These are phyloP conservation scores for Sander lucioperca DNA, from an alignment of 2,113 vertebrate genomes.

Conservation along the genomic window DNA sequence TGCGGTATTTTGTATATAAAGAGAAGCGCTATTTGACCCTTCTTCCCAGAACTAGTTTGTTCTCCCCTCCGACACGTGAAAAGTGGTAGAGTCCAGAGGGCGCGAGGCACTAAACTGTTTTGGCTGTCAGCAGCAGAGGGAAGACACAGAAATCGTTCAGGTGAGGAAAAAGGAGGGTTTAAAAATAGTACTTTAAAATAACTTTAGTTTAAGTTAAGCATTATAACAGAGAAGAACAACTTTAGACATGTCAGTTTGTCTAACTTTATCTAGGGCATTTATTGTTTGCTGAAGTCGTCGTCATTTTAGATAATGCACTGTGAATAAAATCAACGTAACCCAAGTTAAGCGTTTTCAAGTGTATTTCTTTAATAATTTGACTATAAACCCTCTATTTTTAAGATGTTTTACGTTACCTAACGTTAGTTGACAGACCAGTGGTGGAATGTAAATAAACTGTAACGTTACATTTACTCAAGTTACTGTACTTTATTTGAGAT, in stretches of 20 bases:
- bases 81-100: slow-evolving; percentile 60
- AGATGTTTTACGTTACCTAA: no score
- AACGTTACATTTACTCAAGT: no score
- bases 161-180: background rate
- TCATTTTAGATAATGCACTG: background rate
- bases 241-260: background rate
- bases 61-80: background rate
- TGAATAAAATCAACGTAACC: no score
- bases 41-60: rapidly evolving
- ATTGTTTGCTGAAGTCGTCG: background rate
- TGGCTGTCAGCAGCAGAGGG: background rate
- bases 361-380: no score
- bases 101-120: slow-evolving; percentile 49
- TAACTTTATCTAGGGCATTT: no score
- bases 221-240: background rate
- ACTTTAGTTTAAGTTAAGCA: background rate
- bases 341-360: no score
- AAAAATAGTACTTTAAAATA: background rate
- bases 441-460: background rate
- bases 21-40: rapidly evolving
- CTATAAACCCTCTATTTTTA: no score
- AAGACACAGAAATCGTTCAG: background rate
- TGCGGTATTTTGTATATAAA: background rate
- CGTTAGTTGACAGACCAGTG: background rate
- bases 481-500: background rate